Evolutionary conservation across 2,888 invertebrate species (phyloP).

Genomic region (Altica lythri): DNA sequence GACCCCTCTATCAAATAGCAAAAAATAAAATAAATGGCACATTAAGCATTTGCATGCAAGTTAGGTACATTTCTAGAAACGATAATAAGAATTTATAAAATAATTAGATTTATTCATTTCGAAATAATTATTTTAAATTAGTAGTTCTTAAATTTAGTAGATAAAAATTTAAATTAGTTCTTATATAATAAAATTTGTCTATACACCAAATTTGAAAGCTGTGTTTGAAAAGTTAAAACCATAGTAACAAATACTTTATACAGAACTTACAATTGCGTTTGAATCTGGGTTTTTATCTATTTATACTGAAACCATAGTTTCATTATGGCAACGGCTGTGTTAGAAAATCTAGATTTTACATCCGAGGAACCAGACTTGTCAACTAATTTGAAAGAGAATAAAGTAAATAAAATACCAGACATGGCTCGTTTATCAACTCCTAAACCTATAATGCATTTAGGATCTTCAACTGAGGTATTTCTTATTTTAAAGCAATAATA

Average conservation of each 20-base stretch:
- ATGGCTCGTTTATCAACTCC: slow-evolving; percentile 51
- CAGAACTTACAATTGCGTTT: too few species aligned
- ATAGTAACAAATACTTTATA: background rate
- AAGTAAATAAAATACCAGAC: slow-evolving; percentile 36
- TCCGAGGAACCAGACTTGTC: slow-evolving; percentile 29
- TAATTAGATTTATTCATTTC: too few species aligned
- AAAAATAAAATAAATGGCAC: too few species aligned
- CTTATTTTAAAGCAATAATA: background rate
- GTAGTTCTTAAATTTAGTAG: too few species aligned
- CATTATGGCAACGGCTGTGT: slow-evolving; percentile 12
- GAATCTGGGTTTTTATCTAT: background rate
- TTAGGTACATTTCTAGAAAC: too few species aligned
- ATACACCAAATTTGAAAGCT: too few species aligned
- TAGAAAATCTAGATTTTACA: slow-evolving; percentile 25
- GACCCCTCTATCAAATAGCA: too few species aligned
- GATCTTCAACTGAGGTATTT: slow-evolving; percentile 62
- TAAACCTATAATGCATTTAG: slow-evolving; percentile 62
- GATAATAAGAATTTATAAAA: too few species aligned
- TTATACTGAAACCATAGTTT: background rate
- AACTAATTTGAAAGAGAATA: slow-evolving; percentile 31
- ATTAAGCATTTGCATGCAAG: too few species aligned
- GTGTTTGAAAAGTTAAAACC: slow-evolving; percentile 6
- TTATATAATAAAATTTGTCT: too few species aligned
- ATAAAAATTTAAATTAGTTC: too few species aligned
- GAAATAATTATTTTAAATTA: too few species aligned